Evolutionary conservation across 2,797 vertebrate genomes (phyloP).

Genomic region (Sebastes cheni): DNA sequence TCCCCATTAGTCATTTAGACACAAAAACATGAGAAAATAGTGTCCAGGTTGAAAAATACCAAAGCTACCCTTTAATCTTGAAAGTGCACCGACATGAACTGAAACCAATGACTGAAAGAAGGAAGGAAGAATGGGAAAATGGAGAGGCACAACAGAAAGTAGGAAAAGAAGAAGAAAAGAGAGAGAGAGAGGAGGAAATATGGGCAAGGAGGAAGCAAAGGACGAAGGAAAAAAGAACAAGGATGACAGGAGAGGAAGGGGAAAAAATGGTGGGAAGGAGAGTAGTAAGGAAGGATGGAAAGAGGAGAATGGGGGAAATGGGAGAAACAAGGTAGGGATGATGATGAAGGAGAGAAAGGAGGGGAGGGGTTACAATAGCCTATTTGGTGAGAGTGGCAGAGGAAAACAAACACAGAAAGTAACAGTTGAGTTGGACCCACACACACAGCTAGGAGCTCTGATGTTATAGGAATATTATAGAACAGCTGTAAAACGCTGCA

Average conservation of each 20-base stretch:
- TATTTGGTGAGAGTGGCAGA: background rate
- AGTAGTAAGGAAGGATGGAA: background rate
- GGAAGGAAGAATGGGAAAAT: background rate
- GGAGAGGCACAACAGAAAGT: background rate
- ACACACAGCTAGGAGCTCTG: background rate
- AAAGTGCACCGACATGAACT: background rate
- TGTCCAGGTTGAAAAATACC: too few relatives aligned
- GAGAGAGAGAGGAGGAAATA: background rate
- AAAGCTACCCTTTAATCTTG: too few relatives aligned
- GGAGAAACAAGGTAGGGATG: background rate
- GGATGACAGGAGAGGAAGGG: background rate
- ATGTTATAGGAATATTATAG: background rate
- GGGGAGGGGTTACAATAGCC: background rate
- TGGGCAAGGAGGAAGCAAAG: background rate
- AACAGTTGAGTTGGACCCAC: slow-evolving; percentile 5
- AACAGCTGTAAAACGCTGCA: background rate
- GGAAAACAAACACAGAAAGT: background rate
- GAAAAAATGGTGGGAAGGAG: background rate
- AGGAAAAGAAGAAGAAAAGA: background rate
- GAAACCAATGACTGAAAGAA: background rate
- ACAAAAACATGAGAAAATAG: too few relatives aligned
- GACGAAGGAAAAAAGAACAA: background rate
- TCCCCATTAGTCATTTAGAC: too few relatives aligned
- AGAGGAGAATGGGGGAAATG: background rate
- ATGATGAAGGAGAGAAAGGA: background rate